Conservation (phyloP, 2,113 vertebrate genomes). For the Erythrolamprus reginae region DNA sequence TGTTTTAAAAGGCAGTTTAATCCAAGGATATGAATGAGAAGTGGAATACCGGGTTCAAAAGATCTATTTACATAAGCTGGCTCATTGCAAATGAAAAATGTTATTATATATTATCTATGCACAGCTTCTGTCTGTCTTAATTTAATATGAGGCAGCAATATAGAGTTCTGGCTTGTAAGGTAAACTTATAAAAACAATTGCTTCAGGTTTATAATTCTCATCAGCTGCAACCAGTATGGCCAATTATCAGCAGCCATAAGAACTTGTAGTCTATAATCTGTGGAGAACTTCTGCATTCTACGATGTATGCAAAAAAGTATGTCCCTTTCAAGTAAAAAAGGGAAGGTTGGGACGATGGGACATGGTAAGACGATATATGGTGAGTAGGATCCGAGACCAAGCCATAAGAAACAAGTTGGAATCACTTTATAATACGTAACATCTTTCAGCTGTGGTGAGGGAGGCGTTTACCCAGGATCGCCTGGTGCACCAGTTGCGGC, state of each 20-base stretch:
- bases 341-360: no score
- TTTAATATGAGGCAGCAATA: neutral
- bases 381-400: no score
- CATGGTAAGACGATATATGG: no score
- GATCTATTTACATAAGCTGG: conserved; percentile 12
- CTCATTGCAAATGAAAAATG: conserved; percentile 29
- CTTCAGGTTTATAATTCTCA: neutral
- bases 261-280: neutral
- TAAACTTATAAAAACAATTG: neutral
- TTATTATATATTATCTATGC: conserved; percentile 12
- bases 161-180: conserved; percentile 8
- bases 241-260: neutral
- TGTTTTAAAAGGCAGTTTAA: neutral
- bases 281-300: neutral
- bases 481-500: no score
- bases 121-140: neutral
- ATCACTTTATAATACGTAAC: no score
- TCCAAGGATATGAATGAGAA: conserved; percentile 8
- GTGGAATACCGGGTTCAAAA: conserved; percentile 3
- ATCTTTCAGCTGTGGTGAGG: no score
- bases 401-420: no score
- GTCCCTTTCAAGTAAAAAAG: neutral
- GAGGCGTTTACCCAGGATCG: no score
- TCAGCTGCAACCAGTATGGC: neutral
- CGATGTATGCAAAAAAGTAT: neutral